phyloP scores from a whole-genome alignment of 2,113 vertebrate species.

The Hassar affinis region DNA sequence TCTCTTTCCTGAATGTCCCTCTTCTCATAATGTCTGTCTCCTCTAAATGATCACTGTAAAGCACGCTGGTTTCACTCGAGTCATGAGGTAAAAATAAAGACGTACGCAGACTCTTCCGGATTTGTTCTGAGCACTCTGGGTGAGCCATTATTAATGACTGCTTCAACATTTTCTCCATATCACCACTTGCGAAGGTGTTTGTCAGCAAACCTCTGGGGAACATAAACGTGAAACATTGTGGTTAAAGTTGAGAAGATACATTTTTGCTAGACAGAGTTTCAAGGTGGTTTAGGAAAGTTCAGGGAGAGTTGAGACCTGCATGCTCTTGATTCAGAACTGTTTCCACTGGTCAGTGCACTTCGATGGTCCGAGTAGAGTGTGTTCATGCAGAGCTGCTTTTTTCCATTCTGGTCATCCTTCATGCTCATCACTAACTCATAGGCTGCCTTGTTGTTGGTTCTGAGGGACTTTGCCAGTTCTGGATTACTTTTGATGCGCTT shows the following conservation, averaged over 20 bases:
- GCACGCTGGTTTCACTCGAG: background rate
- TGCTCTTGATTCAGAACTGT: background rate
- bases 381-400: constrained; percentile 1
- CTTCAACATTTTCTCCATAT: background rate
- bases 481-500: background rate
- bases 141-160: background rate
- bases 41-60: background rate
- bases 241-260: background rate
- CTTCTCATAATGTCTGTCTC: too few relatives aligned
- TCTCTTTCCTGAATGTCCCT: too few relatives aligned
- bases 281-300: too few relatives aligned
- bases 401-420: background rate
- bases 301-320: background rate
- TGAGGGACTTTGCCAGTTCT: background rate
- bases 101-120: background rate
- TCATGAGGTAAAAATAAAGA: background rate
- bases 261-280: too few relatives aligned
- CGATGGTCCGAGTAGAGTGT: background rate
- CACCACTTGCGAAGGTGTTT: background rate
- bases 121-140: background rate
- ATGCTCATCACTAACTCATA: background rate
- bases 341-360: background rate
- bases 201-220: background rate
- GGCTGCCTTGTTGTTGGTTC: background rate
- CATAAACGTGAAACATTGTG: background rate